Percentiles rank a stretch among this genome's conserved stretches.
phyloP scores from a whole-genome alignment of 2,888 invertebrate species.

The Eupithecia dodoneata region DNA sequence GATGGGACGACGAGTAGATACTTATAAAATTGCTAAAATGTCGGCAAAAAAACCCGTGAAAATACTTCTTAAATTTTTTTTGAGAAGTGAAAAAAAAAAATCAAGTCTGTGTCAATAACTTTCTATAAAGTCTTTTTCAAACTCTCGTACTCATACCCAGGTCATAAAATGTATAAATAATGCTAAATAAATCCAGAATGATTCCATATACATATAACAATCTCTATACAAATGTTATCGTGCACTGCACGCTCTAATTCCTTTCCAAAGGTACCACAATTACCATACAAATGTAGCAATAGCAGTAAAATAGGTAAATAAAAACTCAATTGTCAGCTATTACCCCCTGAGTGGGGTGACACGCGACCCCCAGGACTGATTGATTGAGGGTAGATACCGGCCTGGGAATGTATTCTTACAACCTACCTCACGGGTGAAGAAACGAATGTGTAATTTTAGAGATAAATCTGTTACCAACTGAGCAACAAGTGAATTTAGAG shows the following conservation, averaged over 20 bases:
- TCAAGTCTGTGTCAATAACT: not conserved
- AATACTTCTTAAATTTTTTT: no score
- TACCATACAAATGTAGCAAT: slow-evolving; percentile 33
- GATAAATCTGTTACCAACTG: not conserved
- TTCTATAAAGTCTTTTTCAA: not conserved
- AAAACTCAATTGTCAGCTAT: slow-evolving; percentile 37
- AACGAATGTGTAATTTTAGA: not conserved
- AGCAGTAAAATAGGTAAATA: slow-evolving; percentile 33
- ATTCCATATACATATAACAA: not conserved
- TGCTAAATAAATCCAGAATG: not conserved
- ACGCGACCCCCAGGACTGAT: slow-evolving; percentile 28
- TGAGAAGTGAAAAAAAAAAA: no score
- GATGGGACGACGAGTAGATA: not conserved
- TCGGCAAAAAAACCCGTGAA: not conserved
- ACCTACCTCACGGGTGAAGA: not conserved
- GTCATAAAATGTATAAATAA: not conserved
- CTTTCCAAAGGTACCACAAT: slow-evolving; percentile 19
- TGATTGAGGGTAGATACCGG: slow-evolving; percentile 29
- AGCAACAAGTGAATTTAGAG: not conserved
- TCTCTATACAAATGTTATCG: not conserved
- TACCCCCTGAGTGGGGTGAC: slow-evolving; percentile 27
- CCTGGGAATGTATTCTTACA: slow-evolving; percentile 20
- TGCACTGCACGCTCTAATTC: not conserved
- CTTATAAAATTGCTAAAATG: not conserved
- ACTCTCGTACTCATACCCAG: not conserved